phyloP scores from a whole-genome alignment of 1,140 invertebrate genomes.

The Drosophila ananassae region DNA sequence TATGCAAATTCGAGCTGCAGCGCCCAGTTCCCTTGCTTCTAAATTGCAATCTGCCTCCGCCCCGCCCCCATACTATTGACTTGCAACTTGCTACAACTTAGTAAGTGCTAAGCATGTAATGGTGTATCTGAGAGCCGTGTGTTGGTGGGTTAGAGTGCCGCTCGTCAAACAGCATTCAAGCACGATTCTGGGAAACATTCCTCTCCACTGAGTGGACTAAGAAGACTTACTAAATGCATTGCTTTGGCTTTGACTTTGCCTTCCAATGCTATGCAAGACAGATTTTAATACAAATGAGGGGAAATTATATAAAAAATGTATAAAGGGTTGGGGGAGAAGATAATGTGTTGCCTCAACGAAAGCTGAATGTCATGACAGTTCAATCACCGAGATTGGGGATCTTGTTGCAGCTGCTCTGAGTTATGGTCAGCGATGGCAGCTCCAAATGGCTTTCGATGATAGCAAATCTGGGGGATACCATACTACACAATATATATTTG shows the following conservation, averaged over 20 bases:
- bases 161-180: slow-evolving; percentile 83
- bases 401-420: slow-evolving; percentile 46
- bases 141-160: slow-evolving; percentile 35
- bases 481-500: background rate
- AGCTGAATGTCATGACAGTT: slow-evolving; percentile 70
- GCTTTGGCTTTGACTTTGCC: slow-evolving; percentile 21
- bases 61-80: slow-evolving; percentile 50
- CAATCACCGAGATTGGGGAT: slow-evolving; percentile 66
- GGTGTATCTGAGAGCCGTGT: slow-evolving; percentile 20
- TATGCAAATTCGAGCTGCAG: slow-evolving; percentile 75
- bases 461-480: slow-evolving; percentile 16
- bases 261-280: slow-evolving; percentile 33
- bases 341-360: slow-evolving; percentile 51
- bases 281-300: slow-evolving; percentile 73
- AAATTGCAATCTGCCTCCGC: slow-evolving; percentile 16
- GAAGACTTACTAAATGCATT: slow-evolving; percentile 54
- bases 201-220: slow-evolving; percentile 58
- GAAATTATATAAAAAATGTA: slow-evolving; percentile 59
- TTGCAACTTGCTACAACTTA: slow-evolving; percentile 81
- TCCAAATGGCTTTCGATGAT: slow-evolving; percentile 17
- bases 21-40: slow-evolving; percentile 27
- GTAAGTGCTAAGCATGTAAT: slow-evolving; percentile 37
- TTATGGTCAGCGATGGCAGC: slow-evolving; percentile 38
- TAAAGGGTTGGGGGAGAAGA: slow-evolving; percentile 41
- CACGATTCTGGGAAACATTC: slow-evolving; percentile 83